These are phyloP conservation scores for Phaethon lepturus DNA, from an alignment of 2,113 vertebrate genomes.

Conservation along the genomic window DNA sequence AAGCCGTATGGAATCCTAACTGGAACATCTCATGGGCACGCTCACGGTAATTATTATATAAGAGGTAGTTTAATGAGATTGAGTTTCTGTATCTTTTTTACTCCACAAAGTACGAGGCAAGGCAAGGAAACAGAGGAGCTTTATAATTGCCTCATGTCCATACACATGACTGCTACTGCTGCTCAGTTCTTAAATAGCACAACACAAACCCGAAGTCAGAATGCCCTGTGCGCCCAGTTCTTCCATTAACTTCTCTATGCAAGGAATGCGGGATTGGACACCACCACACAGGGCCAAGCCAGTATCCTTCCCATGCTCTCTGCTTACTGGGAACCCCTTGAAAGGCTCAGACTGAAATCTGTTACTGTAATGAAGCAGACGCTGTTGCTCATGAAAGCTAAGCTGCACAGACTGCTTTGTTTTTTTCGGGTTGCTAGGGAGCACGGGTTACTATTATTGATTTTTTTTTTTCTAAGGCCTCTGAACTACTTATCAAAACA, in stretches of 20 bases:
- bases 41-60: neutral
- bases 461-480: constrained; percentile 25
- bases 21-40: neutral
- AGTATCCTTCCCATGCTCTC: neutral
- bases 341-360: neutral
- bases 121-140: neutral
- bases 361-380: neutral
- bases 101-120: neutral
- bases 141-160: neutral
- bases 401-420: constrained; percentile 7
- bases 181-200: neutral
- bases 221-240: neutral
- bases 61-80: constrained; percentile 9
- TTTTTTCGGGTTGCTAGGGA: constrained; percentile 56
- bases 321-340: neutral
- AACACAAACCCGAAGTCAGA: neutral
- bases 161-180: neutral
- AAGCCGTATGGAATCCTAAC: neutral
- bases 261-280: neutral
- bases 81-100: neutral
- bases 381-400: neutral
- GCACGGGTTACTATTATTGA: constrained; percentile 35
- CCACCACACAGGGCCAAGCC: neutral
- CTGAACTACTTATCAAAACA: constrained; percentile 55
- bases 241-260: neutral